Percentiles rank a stretch among this genome's conserved stretches.
phyloP scores from a whole-genome alignment of 2,797 vertebrate genomes.

The Cryptoprocta ferox region DNA sequence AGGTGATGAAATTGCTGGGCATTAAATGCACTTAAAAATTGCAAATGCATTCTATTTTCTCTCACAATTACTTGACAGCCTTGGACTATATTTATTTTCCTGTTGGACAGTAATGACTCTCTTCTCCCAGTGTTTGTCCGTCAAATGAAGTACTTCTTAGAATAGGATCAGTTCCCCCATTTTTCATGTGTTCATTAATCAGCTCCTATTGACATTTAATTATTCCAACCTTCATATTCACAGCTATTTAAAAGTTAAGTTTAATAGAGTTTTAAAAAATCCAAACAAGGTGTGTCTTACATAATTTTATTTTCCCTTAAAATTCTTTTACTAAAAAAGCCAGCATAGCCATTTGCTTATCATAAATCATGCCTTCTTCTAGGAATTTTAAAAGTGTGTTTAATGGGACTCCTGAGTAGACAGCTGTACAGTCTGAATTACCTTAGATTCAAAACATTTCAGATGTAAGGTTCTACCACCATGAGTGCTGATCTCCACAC shows the following conservation, averaged over 20 bases:
- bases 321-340: background rate
- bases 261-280: constrained; percentile 17
- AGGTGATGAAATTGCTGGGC: constrained; percentile 18
- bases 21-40: constrained; percentile 36
- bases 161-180: background rate
- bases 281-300: background rate
- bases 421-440: constrained; percentile 2
- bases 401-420: background rate
- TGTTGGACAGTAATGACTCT: background rate
- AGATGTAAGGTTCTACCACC: background rate
- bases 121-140: background rate
- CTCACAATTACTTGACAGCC: background rate
- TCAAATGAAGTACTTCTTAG: background rate
- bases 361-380: constrained; percentile 49
- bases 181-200: background rate
- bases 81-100: background rate
- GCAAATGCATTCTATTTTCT: background rate
- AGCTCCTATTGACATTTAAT: background rate
- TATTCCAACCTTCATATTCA: background rate
- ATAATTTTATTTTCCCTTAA: constrained; percentile 15
- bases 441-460: background rate
- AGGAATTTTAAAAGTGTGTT: constrained; percentile 40
- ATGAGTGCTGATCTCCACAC: background rate
- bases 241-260: background rate
- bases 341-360: constrained; percentile 26